Conservation (phyloP, 1,140 invertebrate genomes). For the Bombyx mori region DNA sequence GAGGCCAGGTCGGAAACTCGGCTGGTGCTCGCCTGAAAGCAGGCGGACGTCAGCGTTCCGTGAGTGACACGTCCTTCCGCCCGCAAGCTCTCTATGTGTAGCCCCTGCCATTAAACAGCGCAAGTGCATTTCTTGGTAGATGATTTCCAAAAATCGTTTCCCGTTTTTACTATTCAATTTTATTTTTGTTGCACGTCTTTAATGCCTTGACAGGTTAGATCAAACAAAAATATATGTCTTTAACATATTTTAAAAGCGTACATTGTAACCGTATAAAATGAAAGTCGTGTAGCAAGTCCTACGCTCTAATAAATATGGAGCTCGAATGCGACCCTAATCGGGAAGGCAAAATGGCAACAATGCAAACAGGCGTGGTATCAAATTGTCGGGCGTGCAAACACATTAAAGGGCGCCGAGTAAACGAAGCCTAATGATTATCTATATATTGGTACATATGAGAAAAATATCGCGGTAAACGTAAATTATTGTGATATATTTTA, state of each 20-base stretch:
- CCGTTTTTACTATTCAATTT: conserved; percentile 16
- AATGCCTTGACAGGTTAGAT: no score
- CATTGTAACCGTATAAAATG: conserved; percentile 57
- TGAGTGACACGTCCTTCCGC: conserved; percentile 62
- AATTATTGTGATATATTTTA: conserved; percentile 61
- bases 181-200: no score
- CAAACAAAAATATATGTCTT: no score
- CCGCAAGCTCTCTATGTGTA: conserved; percentile 31
- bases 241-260: conserved; percentile 25
- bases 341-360: conserved; percentile 63
- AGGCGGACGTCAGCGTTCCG: conserved; percentile 39
- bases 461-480: conserved; percentile 40
- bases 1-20: conserved; percentile 47
- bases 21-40: conserved; percentile 42
- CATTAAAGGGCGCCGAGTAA: conserved; percentile 58
- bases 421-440: conserved; percentile 60
- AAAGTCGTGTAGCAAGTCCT: conserved; percentile 60
- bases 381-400: conserved; percentile 64
- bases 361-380: conserved; percentile 62
- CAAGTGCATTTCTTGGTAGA: conserved; percentile 14
- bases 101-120: conserved; percentile 24
- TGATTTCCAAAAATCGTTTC: conserved; percentile 5
- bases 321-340: conserved; percentile 63
- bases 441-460: conserved; percentile 34
- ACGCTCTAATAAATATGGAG: conserved; percentile 66